Percentiles rank a stretch among this genome's conserved stretches.
Evolutionary conservation across 2,113 vertebrate genomes (phyloP).

Genomic region (Tragulus kanchil): DNA sequence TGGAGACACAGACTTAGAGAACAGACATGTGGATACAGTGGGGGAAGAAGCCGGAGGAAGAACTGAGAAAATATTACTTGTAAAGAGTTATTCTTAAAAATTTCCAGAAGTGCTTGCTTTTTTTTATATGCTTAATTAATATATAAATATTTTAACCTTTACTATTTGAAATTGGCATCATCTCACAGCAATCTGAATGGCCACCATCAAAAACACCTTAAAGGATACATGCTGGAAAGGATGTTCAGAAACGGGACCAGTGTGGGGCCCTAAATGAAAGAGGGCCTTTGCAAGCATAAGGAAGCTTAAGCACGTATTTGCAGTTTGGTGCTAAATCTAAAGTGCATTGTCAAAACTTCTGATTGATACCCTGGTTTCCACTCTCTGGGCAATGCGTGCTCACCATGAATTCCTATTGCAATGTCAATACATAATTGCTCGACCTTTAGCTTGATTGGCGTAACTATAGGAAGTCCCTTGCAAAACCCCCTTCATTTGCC

Average conservation of each 20-base stretch:
- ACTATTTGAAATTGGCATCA: background rate
- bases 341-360: too few species aligned
- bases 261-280: too few species aligned
- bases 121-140: background rate
- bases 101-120: background rate
- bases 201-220: background rate
- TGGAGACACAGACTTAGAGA: background rate
- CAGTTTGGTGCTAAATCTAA: too few species aligned
- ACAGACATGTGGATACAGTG: background rate
- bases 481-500: too few species aligned
- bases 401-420: too few species aligned
- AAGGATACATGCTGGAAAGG: background rate
- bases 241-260: background rate
- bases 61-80: background rate
- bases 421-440: too few species aligned
- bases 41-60: background rate
- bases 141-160: background rate
- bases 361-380: too few species aligned
- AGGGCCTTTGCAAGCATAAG: too few species aligned
- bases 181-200: background rate
- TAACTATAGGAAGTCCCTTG: too few species aligned
- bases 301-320: too few species aligned
- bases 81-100: background rate
- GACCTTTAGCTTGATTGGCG: too few species aligned
- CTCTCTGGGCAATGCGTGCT: too few species aligned